Conservation (phyloP, 2,113 vertebrate genomes). For the Myocastor coypus region DNA sequence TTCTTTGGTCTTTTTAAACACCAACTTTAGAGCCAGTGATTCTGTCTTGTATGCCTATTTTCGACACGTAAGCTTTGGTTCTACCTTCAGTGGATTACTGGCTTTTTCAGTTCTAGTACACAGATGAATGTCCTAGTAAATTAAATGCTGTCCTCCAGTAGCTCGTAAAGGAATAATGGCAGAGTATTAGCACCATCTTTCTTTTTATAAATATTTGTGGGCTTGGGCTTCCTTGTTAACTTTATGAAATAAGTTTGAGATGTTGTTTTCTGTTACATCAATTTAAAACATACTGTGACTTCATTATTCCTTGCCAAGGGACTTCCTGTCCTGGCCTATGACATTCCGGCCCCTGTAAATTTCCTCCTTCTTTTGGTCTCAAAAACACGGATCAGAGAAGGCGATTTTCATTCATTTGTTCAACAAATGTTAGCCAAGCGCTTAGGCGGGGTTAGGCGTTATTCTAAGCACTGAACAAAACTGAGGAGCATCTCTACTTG, state of each 20-base stretch:
- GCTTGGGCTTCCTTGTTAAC: not conserved
- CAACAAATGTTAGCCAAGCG: not conserved
- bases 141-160: not conserved
- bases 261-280: not conserved
- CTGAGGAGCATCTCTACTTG: not conserved
- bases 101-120: not conserved
- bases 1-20: not conserved
- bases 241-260: not conserved
- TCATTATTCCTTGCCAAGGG: not conserved
- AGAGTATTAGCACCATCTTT: not conserved
- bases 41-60: not conserved
- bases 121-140: not conserved
- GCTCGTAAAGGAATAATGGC: not conserved
- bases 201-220: not conserved
- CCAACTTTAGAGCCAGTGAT: not conserved
- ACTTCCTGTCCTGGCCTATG: not conserved
- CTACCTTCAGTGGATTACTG: not conserved
- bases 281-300: not conserved
- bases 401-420: not conserved
- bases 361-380: conserved; percentile 26
- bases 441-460: not conserved
- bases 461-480: not conserved
- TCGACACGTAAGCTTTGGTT: no score
- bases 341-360: not conserved
- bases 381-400: not conserved